These are phyloP conservation scores for Neoaliturus tenellus DNA, from an alignment of 2,888 invertebrate genomes.

Conservation along the genomic window DNA sequence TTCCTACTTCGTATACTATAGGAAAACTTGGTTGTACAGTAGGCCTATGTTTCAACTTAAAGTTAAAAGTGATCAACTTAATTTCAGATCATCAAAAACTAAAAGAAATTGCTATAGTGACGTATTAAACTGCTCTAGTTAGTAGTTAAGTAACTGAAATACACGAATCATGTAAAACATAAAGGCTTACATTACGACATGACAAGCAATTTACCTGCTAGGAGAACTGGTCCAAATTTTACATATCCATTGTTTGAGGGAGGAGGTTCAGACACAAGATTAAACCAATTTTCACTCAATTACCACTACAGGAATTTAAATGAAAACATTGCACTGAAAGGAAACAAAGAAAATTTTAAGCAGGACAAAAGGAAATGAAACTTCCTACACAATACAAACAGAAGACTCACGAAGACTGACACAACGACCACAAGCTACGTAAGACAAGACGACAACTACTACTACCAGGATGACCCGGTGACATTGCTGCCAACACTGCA, in stretches of 20 bases:
- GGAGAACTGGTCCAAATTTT: neutral
- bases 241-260: neutral
- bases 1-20: too few relatives aligned
- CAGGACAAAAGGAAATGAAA: slow-evolving; percentile 12
- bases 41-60: too few relatives aligned
- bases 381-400: slow-evolving; percentile 29
- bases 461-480: neutral
- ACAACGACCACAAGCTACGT: neutral
- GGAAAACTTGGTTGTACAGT: too few relatives aligned
- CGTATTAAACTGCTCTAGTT: too few relatives aligned
- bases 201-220: neutral
- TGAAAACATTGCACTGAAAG: slow-evolving; percentile 1
- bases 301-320: neutral
- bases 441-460: neutral
- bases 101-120: too few relatives aligned
- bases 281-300: neutral
- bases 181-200: too few relatives aligned
- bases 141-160: too few relatives aligned
- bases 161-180: too few relatives aligned
- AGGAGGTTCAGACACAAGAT: neutral
- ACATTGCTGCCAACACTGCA: neutral
- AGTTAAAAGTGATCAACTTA: too few relatives aligned
- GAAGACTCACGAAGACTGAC: slow-evolving; percentile 23
- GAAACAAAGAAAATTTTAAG: slow-evolving; percentile 23
- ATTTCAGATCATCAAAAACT: too few relatives aligned